Base-by-base conservation (phyloP, 2,797 vertebrate genomes). In the Sebastes wilsoni region DNA sequence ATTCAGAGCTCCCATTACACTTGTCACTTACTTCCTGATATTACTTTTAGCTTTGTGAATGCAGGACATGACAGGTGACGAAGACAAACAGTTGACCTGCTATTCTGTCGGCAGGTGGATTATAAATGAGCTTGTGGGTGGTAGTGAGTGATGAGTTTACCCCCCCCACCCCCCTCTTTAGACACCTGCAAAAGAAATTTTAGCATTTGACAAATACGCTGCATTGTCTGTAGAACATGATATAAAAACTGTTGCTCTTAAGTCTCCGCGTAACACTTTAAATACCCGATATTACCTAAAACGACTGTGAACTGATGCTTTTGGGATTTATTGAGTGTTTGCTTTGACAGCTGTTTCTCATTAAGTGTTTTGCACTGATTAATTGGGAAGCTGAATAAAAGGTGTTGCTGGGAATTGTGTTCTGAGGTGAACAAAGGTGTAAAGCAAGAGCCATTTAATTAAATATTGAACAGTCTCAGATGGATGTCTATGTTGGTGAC, bases 361-460 rank as follows among this genome's bases (percentile, higher is more conserved):
- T 93, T 95, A 94, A 92, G 86, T 79, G 86, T 87, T 88, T 87
- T 88, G 76, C 80, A 36, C 85, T 93, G 93, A 94, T 95, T 94
- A 94, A 94, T 95, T 93, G 90, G 91, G 87, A 92, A 79, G 83
- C 88, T 65, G 83, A 91, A 90, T 90, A 90, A 91, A 92, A 89
- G 88, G 90, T 89, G 91, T 91, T 89, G 82, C 75, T 54, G 90
- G 90, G 92, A 91, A 92, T 90, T 91, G 86, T 94, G 89, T 92
- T 90, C 78, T 73, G 85, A 87, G 84, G 89, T 94, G 86, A 88
- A 89, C 85, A 88, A 91, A 90, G 83, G 89, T 92, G 91, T 93
- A 93, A 94, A 93, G 82, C 88, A 94, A 91, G 84, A 90, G 81
- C 86, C 93, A 94, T 94, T 93, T 96, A 96, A 96, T 97, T 95